Evolutionary conservation across 1,140 invertebrate genomes (phyloP), one percentile per base, ranked within the genome.

Genomic region (Caenorhabditis tropicalis): DNA sequence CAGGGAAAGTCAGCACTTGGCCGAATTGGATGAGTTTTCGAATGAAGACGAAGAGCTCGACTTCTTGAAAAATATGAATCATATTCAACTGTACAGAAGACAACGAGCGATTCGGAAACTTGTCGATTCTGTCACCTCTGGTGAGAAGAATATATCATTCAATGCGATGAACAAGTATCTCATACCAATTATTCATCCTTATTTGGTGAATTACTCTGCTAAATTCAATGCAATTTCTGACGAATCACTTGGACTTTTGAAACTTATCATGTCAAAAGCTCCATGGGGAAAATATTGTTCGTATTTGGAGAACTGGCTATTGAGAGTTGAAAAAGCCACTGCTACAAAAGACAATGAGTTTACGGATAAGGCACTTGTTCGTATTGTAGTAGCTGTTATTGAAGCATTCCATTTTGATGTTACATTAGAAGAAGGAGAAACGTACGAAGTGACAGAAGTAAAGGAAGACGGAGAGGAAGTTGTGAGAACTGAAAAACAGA

Each of bases 351-450:
- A 95, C 90, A 83, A 70, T 95, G 92, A 48, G 81, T 90, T 48
- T 86, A 92, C 79, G 90, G 89, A 92, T 91, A 82, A 86, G 24
- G 33, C 21, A 33, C 33, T 36, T 91, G 92, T 88, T 89, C 94
- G 95, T 87, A 93, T 97, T 51, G 92, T 97, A 21, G 94, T 96
- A 0, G 93, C 93, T 1, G 94, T 98, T 81, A 92, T 99, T 36
- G 95, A 98, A 91, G 94, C 94, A 1, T 99, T 98, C 90, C 96
- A 98, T 92, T 98, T 95, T 92, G 95, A 98, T 93, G 91, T 98
- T 36, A 27, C 84, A 36, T 58, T 85, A 24, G 82, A 83, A 29
- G 56, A 81, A 29, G 79, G 36, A 53, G 79, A 81, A 48, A 51
- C 24, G 29, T 49, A 56, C 4, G 79, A 86, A 16, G 39, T 82